A percentile compares a stretch with the other conserved stretches of the same genome.
These are phyloP conservation scores for Prinia subflava DNA, from an alignment of 2,113 vertebrate species.

Conservation along the genomic window DNA sequence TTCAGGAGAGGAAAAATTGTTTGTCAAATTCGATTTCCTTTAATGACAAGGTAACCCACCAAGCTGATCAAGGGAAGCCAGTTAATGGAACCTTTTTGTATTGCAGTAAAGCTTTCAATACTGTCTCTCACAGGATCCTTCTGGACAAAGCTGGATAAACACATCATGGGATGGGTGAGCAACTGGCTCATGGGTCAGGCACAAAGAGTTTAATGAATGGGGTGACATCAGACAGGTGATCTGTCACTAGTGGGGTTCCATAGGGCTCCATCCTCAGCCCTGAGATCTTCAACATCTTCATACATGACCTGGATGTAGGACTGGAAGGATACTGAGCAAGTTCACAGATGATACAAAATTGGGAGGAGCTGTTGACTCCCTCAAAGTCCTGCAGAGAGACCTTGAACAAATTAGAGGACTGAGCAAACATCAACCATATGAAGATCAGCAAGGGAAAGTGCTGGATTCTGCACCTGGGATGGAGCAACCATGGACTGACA, in stretches of 20 bases:
- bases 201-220: background rate
- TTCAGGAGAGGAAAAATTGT: no score
- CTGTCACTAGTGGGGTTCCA: background rate
- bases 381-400: background rate
- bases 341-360: background rate
- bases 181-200: rapidly evolving
- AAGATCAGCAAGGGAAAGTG: background rate
- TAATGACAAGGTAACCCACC: no score
- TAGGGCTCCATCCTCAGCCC: background rate
- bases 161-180: background rate
- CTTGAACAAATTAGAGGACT: background rate
- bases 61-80: no score
- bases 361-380: background rate
- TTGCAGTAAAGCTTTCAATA: background rate
- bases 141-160: background rate
- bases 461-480: background rate
- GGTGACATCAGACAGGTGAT: background rate
- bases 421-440: background rate
- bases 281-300: background rate
- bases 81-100: no score
- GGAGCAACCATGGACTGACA: background rate
- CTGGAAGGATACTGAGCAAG: background rate
- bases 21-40: no score
- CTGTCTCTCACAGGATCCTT: background rate
- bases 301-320: background rate